Conservation (phyloP, 2,888 invertebrate genomes). For the Orthosia gothica region DNA sequence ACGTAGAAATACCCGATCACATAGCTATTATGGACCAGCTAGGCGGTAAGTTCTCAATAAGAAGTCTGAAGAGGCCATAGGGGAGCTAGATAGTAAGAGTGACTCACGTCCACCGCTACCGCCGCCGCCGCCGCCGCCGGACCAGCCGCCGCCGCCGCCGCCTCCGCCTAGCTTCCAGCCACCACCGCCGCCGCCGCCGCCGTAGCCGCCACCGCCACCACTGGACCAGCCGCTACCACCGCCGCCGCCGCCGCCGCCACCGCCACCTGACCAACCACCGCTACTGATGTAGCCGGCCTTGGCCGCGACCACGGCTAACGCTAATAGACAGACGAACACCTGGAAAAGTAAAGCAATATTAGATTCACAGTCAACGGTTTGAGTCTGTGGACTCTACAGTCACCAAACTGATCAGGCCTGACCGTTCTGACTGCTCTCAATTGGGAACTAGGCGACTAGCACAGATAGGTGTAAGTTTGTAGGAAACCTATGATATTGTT, state of each 20-base stretch:
- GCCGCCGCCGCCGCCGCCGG: conserved; percentile 71
- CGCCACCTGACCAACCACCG: conserved; percentile 76
- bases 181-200: conserved; percentile 82
- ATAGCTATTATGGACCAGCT: neutral
- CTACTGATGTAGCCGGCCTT: conserved; percentile 84
- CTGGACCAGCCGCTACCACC: conserved; percentile 69
- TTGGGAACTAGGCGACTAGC: neutral
- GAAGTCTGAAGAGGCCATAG: neutral
- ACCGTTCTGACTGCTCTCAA: no score
- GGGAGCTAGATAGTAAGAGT: neutral
- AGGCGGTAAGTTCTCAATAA: neutral
- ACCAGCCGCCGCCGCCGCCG: conserved; percentile 63
- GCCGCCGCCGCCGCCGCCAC: conserved; percentile 80
- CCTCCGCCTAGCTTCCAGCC: conserved; percentile 71
- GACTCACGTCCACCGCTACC: conserved; percentile 62
- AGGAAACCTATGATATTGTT: neutral
- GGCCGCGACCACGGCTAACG: conserved; percentile 80
- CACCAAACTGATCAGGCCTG: neutral
- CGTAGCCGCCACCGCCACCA: conserved; percentile 69
- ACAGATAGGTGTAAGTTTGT: neutral
- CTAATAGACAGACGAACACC: conserved; percentile 88
- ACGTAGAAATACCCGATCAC: neutral
- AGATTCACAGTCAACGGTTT: conserved; percentile 4
- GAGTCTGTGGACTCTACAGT: neutral
- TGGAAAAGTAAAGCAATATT: conserved; percentile 64